Conservation (phyloP, 2,888 invertebrate genomes). For the Autographa pulchrina region DNA sequence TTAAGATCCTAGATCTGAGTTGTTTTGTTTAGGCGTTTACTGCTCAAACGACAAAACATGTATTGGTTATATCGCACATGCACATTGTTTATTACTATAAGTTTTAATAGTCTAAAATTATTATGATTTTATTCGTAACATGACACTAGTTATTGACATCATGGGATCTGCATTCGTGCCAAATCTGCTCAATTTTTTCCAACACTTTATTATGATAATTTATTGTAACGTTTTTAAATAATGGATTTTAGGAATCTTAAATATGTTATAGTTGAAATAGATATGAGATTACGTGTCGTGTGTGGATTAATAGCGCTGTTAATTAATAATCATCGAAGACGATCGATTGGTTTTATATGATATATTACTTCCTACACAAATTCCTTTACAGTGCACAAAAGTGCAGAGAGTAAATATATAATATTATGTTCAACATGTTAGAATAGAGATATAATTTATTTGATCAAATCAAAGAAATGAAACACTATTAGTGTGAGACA, state of each 20-base stretch:
- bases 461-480: background rate
- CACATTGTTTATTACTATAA: constrained; percentile 41
- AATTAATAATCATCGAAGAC: constrained; percentile 56
- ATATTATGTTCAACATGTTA: constrained; percentile 1
- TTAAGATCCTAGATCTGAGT: constrained; percentile 78
- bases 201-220: constrained; percentile 68
- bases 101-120: constrained; percentile 31
- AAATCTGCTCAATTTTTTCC: constrained; percentile 84
- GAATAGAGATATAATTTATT: background rate
- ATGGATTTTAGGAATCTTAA: constrained; percentile 62
- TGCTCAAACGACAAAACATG: constrained; percentile 57
- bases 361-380: constrained; percentile 9
- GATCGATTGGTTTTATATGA: constrained; percentile 28
- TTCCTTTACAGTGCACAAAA: background rate
- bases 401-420: background rate
- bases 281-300: constrained; percentile 56
- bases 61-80: constrained; percentile 48
- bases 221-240: constrained; percentile 64
- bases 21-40: constrained; percentile 65
- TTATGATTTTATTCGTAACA: constrained; percentile 53
- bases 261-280: constrained; percentile 63
- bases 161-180: constrained; percentile 76
- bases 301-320: constrained; percentile 45
- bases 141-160: constrained; percentile 53
- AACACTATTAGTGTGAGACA: background rate